Evolutionary conservation across 1,140 invertebrate genomes (phyloP).

Genomic region (Chlorops oryzae): DNA sequence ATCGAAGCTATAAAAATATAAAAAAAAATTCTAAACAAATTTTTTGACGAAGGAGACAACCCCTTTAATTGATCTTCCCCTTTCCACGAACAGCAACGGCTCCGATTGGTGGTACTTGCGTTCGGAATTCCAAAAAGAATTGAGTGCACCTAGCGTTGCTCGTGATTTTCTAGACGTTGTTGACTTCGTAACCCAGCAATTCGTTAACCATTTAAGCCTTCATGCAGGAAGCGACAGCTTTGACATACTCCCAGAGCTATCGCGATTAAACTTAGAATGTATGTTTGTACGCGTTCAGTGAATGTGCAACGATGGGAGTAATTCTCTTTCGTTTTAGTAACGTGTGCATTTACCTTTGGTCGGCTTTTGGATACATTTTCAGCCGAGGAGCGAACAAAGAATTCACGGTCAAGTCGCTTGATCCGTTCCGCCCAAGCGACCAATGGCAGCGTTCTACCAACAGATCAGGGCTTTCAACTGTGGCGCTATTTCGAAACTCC

Average conservation of each 20-base stretch:
- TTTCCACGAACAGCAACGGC: conserved; percentile 65
- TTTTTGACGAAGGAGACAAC: no score
- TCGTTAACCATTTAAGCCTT: conserved; percentile 51
- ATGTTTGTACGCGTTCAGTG: no score
- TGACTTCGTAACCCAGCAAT: conserved; percentile 61
- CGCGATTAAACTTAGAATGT: conserved; percentile 74
- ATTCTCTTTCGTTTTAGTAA: conserved; percentile 52
- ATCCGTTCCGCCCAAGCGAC: conserved; percentile 66
- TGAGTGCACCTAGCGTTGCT: conserved; percentile 67
- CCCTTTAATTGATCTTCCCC: not conserved
- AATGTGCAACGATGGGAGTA: not conserved
- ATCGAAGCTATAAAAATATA: no score
- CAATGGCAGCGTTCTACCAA: conserved; percentile 61
- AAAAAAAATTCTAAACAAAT: no score
- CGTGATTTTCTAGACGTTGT: conserved; percentile 58
- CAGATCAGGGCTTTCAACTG: conserved; percentile 69
- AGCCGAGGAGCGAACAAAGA: conserved; percentile 50
- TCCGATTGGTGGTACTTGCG: conserved; percentile 73
- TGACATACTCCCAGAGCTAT: conserved; percentile 66
- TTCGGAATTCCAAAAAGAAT: conserved; percentile 69
- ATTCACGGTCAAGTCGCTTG: conserved; percentile 61
- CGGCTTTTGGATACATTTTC: conserved; percentile 60
- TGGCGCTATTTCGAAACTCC: conserved; percentile 70
- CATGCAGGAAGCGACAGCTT: conserved; percentile 23
- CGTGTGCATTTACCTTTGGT: conserved; percentile 63